Percentiles rank a stretch among this genome's conserved stretches.
phyloP scores from a whole-genome alignment of 2,113 vertebrate genomes.

The Tautogolabrus adspersus region DNA sequence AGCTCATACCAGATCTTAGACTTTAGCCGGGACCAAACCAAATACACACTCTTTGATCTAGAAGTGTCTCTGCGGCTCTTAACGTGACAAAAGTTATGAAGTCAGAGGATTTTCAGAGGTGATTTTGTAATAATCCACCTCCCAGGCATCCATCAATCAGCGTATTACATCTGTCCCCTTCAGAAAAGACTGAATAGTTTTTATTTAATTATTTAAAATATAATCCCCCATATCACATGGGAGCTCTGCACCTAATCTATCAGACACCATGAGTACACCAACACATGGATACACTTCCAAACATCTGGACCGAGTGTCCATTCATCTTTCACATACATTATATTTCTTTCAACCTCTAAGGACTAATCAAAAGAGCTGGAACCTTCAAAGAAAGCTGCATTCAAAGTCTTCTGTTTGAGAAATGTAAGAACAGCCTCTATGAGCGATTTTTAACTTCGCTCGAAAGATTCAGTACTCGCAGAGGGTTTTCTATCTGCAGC shows the following conservation, averaged over 20 bases:
- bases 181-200: conserved; percentile 60
- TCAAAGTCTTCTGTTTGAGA: conserved; percentile 22
- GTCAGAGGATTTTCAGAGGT: conserved; percentile 20
- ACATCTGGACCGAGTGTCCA: conserved; percentile 25
- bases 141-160: conserved; percentile 16
- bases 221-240: conserved; percentile 57
- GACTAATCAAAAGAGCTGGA: conserved; percentile 25
- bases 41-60: conserved; percentile 34
- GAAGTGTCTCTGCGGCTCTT: conserved; percentile 51
- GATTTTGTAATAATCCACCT: conserved; percentile 32
- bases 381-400: conserved; percentile 47
- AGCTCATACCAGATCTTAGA: conserved; percentile 68
- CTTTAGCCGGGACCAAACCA: conserved; percentile 43
- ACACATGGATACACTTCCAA: conserved; percentile 22
- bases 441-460: conserved; percentile 10
- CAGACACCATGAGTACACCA: conserved; percentile 32
- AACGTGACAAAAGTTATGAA: conserved; percentile 25
- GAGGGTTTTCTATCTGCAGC: not conserved
- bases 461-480: conserved; percentile 2
- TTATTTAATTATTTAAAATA: conserved; percentile 74
- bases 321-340: conserved; percentile 27
- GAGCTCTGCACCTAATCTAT: conserved; percentile 61
- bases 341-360: conserved; percentile 20
- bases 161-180: conserved; percentile 40
- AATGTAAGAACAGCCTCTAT: conserved; percentile 12